Conservation (phyloP, 2,113 vertebrate genomes). For the Triplophysa siluroides region DNA sequence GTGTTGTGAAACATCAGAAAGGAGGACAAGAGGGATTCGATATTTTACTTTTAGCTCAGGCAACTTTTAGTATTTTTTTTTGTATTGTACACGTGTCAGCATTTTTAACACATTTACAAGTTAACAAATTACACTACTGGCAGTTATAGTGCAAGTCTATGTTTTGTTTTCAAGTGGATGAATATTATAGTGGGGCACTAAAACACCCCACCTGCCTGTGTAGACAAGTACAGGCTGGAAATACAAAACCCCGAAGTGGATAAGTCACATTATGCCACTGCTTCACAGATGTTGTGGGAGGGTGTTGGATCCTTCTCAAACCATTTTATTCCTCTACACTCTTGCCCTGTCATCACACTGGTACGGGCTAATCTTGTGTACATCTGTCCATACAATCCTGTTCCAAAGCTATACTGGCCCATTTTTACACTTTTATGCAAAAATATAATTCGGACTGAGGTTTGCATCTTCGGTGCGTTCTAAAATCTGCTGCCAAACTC, state of each 20-base stretch:
- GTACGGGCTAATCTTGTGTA: slow-evolving; percentile 11
- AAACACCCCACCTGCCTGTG: too few relatives aligned
- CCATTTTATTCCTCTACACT: background rate
- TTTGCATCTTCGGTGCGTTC: slow-evolving; percentile 9
- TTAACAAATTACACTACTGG: too few relatives aligned
- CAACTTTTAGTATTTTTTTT: too few relatives aligned
- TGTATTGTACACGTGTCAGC: too few relatives aligned
- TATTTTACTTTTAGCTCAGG: too few relatives aligned
- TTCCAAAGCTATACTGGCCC: slow-evolving; percentile 11
- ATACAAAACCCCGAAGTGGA: background rate
- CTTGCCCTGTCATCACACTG: slow-evolving; percentile 16
- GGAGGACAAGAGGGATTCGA: too few relatives aligned
- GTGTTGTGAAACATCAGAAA: too few relatives aligned
- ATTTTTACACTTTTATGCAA: background rate
- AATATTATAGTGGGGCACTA: too few relatives aligned
- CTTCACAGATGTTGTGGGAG: slow-evolving; percentile 24
- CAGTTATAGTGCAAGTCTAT: too few relatives aligned
- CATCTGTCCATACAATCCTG: slow-evolving; percentile 30
- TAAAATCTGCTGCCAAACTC: slow-evolving; percentile 19
- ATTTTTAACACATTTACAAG: too few relatives aligned
- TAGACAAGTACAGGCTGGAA: background rate
- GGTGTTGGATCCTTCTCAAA: slow-evolving; percentile 13
- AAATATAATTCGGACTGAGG: slow-evolving; percentile 17
- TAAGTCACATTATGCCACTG: background rate
- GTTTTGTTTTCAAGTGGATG: too few relatives aligned